Evolutionary conservation across 2,888 invertebrate genomes (phyloP).

Genomic region (Uropetala carovei): DNA sequence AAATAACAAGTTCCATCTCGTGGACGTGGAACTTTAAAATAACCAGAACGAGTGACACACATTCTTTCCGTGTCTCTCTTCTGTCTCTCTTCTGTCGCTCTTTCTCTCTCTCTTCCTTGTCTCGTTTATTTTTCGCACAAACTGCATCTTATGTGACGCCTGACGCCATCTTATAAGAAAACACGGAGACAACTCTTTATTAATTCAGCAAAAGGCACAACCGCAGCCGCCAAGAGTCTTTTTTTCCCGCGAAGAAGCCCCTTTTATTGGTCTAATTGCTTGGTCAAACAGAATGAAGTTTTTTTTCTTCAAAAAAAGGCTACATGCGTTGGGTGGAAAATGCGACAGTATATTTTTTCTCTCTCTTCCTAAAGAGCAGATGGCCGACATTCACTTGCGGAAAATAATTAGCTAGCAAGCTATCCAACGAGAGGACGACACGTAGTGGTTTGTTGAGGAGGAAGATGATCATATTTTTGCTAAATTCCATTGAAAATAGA

Average conservation of each 20-base stretch:
- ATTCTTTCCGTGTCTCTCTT: too few relatives aligned
- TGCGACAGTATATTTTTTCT: background rate
- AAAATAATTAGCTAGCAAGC: background rate
- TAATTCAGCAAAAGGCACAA: background rate
- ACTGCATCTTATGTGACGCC: background rate
- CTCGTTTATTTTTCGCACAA: background rate
- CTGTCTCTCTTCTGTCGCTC: too few relatives aligned
- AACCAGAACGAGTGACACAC: too few relatives aligned
- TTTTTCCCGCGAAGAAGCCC: background rate
- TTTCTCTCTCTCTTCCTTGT: too few relatives aligned
- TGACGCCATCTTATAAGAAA: background rate
- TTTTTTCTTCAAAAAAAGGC: background rate
- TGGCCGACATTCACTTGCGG: background rate
- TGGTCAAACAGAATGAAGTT: background rate
- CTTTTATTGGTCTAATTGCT: conserved; percentile 22
- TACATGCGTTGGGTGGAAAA: background rate
- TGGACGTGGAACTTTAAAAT: too few relatives aligned
- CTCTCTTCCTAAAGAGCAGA: background rate
- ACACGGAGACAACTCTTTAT: background rate
- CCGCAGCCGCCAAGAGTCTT: background rate
- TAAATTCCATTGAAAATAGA: background rate
- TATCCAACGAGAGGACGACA: too few relatives aligned
- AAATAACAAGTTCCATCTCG: too few relatives aligned
- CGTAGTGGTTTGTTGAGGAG: background rate
- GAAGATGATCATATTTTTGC: background rate